phyloP scores from a whole-genome alignment of 1,140 invertebrate species.

The Drosophila arizonae region DNA sequence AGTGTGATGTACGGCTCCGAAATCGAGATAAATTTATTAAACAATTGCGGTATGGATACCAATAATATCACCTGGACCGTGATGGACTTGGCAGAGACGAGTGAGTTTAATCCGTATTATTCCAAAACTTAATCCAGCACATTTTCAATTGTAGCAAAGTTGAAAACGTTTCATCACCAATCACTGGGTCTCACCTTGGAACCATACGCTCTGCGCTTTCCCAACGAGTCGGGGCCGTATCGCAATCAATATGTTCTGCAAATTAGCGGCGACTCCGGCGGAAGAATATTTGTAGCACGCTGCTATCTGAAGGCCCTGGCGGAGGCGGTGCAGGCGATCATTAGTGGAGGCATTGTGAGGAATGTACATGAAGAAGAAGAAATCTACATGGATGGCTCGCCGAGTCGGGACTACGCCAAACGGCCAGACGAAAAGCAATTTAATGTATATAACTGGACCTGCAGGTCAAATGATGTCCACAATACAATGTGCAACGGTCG shows the following conservation, averaged over 20 bases:
- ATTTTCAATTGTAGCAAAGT: neutral
- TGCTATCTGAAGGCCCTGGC: slow-evolving; percentile 38
- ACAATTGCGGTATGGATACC: neutral
- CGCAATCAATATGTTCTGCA: slow-evolving; percentile 24
- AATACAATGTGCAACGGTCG: neutral
- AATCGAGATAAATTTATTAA: neutral
- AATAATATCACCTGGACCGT: neutral
- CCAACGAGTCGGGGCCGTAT: slow-evolving; percentile 6
- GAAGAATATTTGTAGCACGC: slow-evolving; percentile 10
- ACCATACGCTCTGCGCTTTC: slow-evolving; percentile 8
- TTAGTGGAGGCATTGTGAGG: slow-evolving; percentile 12
- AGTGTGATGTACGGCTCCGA: no score
- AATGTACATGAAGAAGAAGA: neutral
- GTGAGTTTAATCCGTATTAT: neutral
- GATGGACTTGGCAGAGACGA: neutral
- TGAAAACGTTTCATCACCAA: neutral
- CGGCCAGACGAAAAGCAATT: slow-evolving; percentile 19
- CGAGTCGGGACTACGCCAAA: slow-evolving; percentile 52
- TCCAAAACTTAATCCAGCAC: neutral
- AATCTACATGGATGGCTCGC: slow-evolving; percentile 31
- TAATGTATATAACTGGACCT: slow-evolving; percentile 34
- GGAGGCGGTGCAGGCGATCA: slow-evolving; percentile 37
- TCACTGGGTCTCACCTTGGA: neutral
- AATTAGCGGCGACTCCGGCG: neutral
- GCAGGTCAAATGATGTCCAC: slow-evolving; percentile 19